A percentile compares a stretch with the other conserved stretches of the same genome.
phyloP scores from a whole-genome alignment of 2,797 vertebrate species.

The Cetoscarus ocellatus region DNA sequence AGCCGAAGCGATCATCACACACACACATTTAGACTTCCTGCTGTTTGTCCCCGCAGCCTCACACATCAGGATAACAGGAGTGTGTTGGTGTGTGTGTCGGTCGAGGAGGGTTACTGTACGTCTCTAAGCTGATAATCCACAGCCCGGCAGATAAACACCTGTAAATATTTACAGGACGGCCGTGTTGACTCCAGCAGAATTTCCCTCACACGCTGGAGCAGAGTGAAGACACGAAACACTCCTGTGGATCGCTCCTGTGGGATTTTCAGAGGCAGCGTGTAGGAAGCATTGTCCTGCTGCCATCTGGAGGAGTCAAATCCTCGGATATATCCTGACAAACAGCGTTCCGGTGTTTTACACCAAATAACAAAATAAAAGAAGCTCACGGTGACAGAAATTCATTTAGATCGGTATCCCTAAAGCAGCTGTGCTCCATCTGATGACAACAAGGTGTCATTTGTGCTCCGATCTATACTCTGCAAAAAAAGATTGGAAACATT shows the following conservation, averaged over 20 bases:
- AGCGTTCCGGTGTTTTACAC: neutral
- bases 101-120: conserved; percentile 43
- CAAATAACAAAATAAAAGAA: too few relatives aligned
- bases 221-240: conserved; percentile 3
- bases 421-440: neutral
- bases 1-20: neutral
- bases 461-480: too few relatives aligned
- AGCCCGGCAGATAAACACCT: conserved; percentile 63
- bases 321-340: conserved; percentile 1
- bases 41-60: conserved; percentile 35
- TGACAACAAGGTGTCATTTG: too few relatives aligned
- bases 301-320: conserved; percentile 6
- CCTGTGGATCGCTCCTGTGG: conserved; percentile 5
- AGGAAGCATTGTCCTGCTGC: conserved; percentile 4
- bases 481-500: too few relatives aligned
- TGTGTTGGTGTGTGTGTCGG: conserved; percentile 22
- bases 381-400: neutral
- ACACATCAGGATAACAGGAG: conserved; percentile 20
- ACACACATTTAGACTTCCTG: conserved; percentile 20
- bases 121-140: conserved; percentile 73
- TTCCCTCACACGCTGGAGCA: neutral
- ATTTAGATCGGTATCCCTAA: neutral
- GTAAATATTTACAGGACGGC: conserved; percentile 71
- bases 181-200: conserved; percentile 18
- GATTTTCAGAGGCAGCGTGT: conserved; percentile 5